Conservation (phyloP, 2,113 vertebrate genomes). For the Coturnix japonica region DNA sequence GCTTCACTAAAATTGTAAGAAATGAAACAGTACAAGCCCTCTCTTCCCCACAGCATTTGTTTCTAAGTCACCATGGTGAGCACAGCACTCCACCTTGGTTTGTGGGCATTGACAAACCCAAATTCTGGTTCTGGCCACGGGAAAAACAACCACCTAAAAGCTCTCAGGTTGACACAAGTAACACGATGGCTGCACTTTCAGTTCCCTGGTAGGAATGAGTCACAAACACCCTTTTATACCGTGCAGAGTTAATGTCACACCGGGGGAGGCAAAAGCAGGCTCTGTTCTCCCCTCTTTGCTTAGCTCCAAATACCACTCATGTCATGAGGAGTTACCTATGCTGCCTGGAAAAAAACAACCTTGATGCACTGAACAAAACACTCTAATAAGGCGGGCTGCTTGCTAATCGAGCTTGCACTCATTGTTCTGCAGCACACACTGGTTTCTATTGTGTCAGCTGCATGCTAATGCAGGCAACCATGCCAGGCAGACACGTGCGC, state of each 20-base stretch:
- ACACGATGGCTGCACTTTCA: neutral
- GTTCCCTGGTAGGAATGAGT: neutral
- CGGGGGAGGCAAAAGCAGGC: neutral
- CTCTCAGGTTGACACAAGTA: neutral
- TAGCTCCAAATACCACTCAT: neutral
- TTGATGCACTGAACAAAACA: neutral
- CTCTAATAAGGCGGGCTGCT: neutral
- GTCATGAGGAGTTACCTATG: neutral
- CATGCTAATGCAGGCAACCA: neutral
- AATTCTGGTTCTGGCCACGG: neutral
- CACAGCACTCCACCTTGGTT: neutral
- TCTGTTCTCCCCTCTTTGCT: neutral
- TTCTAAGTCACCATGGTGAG: accelerated
- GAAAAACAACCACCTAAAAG: neutral
- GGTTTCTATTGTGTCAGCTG: neutral
- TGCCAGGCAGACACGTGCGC: neutral
- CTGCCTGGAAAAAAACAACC: neutral
- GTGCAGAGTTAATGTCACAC: neutral
- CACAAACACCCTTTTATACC: neutral
- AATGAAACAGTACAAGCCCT: neutral
- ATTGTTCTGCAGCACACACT: neutral
- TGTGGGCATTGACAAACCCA: neutral
- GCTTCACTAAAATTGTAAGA: too few relatives aligned
- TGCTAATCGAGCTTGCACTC: neutral
- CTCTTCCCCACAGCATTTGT: neutral